Evolutionary conservation across 2,113 vertebrate species (phyloP), one percentile per base, ranked within the genome.

Genomic region (Erythrolamprus reginae): DNA sequence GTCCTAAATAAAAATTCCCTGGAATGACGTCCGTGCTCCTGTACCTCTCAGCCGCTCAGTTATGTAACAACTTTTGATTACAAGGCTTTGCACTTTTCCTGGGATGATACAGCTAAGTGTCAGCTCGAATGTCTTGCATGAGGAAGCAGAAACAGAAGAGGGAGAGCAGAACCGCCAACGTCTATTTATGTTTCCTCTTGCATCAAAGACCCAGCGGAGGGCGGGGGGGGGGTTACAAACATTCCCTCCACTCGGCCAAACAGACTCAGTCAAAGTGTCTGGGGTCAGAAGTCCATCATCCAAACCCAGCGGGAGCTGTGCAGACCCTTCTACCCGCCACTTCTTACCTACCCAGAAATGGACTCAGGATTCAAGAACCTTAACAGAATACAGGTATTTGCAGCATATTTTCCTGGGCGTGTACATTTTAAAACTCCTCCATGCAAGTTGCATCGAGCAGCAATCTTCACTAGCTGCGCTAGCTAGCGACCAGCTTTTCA

Each of bases 71-170:
- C 88, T 89, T 33, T 1, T 0, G 82, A 89, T 84, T 26, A 28
- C 87, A 84, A 56, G 13, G 42, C 26, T 92, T 87, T 88, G 17
- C 23, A 56, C 90, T 70, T 89, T 84, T 82, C 55, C 21, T 33
- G 70, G 10, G 55, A 89, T 21, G 89, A 58, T 5, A 0, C 6
- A 84, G 88, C 23, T 1, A 0, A 77, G 89, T 93, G 85, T 82
- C 90, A 15, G 47, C 77, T 45, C 84, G 23, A 89, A 91, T 4
- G 51, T 55, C 84, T 53, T 45, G 45, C 4, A 48, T 87, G 92
- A 56, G 77, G 88, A 90, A 93, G 89, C 88, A 88, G 91, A 92
- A 93, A 89, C 0, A 1, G 89, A 91, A n/a, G 17, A 1, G 50
- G 5, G 55, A 5, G 61, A 89, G 47, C 5, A n/a, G 0, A 0